Base-by-base conservation (phyloP, 30 jellyfish, hydroid and myxozoan species). In the Hydractinia symbiolongicarpus region DNA sequence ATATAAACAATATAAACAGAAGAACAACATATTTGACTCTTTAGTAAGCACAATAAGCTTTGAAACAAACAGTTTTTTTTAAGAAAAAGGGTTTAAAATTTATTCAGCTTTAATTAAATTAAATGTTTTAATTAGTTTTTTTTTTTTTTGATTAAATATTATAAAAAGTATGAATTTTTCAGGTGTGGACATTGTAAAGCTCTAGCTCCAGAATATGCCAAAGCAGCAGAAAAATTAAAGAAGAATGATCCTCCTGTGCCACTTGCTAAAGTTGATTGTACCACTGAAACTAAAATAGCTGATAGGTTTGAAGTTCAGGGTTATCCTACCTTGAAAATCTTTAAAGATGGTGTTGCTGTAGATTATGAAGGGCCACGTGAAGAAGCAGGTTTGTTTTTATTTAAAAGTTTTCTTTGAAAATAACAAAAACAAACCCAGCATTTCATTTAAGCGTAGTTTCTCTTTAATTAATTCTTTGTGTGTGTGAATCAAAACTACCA, bases 121-220 rank as follows among this genome's bases (percentile, higher is more conserved):
- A 30, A 30, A 30, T 30, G 44, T 30, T 30, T 30, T 30, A 30
- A 30, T 30, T 30, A 30, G 44, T 30, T 30, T 0, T 30, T 30
- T 30, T 30, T 30, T 0, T 30, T 30, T 30, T 30, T 30, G 44
- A 30, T 30, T 30, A 30, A 30, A 30, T n/a, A n/a, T n/a, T n/a
- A n/a, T 30, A 30, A 30, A 30, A 30, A 30, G 44, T 40, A 9
- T 61, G 75, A 13, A 15, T 17, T 62, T 60, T 84, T 13, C 68
- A 91, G 98, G 98, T 93, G 98, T 93, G 98, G 98, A 2, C 98
- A 93, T 68, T 93, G 98, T 71, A 93, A 93, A 80, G 79, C 86
- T 14, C 90, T 93, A 44, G 98, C 98, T 5, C 98, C 98, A 53
- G 90, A 83, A n/a, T 93, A 87, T 83, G 95, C 85, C 57, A 83